Evolutionary conservation across 2,113 vertebrate species (phyloP).

Genomic region (Calcarius ornatus): DNA sequence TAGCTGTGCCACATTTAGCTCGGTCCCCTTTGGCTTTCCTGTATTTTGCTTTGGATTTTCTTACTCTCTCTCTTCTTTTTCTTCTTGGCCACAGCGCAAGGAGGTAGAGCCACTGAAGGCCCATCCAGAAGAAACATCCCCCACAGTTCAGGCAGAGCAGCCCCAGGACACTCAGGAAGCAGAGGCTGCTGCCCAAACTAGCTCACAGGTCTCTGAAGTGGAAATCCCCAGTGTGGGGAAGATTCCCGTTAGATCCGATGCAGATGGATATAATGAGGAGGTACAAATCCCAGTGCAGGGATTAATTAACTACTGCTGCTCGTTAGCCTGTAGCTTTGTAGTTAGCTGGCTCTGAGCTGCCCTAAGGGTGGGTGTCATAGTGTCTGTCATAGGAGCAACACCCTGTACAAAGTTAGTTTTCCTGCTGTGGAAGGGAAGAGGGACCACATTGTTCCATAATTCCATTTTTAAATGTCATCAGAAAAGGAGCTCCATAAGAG

Average conservation of each 20-base stretch:
- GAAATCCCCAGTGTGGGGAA: slow-evolving; percentile 95
- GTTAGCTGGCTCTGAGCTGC: not conserved
- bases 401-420: not conserved
- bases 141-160: slow-evolving; percentile 61
- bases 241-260: slow-evolving; percentile 90
- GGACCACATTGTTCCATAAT: not conserved
- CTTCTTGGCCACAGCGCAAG: slow-evolving; percentile 57
- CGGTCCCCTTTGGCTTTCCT: not conserved
- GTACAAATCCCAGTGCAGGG: slow-evolving; percentile 69
- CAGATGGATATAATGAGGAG: slow-evolving; percentile 97
- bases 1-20: not conserved
- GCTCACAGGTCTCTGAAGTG: slow-evolving; percentile 88
- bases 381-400: fast-evolving
- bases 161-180: slow-evolving; percentile 23
- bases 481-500: not conserved
- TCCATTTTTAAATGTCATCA: not conserved
- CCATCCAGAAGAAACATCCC: slow-evolving; percentile 36
- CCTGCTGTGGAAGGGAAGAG: not conserved
- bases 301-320: not conserved
- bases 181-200: slow-evolving; percentile 62
- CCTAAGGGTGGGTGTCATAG: not conserved
- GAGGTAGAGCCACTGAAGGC: slow-evolving; percentile 66
- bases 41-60: not conserved
- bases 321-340: not conserved
- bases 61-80: slow-evolving; percentile 8